Evolutionary conservation across 2,113 vertebrate genomes (phyloP).

Genomic region (Bettongia penicillata): DNA sequence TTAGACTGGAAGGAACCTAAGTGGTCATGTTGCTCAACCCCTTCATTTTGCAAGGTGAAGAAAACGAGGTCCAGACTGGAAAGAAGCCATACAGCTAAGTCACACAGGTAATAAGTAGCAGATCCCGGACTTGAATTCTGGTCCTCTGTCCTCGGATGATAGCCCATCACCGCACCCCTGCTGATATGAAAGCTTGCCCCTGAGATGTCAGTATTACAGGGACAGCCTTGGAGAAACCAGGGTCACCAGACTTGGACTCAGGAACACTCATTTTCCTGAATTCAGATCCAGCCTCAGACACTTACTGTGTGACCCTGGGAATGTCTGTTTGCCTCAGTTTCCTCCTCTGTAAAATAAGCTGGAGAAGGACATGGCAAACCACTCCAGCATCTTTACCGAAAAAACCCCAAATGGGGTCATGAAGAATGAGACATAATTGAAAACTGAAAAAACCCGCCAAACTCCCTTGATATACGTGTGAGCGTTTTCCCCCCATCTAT

Average conservation of each 20-base stretch:
- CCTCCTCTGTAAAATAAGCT: not conserved
- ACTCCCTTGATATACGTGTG: not conserved
- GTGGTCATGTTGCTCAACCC: too few species aligned
- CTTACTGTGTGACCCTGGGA: not conserved
- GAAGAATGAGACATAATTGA: not conserved
- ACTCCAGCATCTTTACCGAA: too few species aligned
- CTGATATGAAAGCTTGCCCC: not conserved
- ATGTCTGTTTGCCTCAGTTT: not conserved
- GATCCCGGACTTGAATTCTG: not conserved
- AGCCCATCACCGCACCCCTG: not conserved
- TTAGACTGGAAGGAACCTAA: too few species aligned
- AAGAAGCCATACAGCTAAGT: too few species aligned
- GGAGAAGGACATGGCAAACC: not conserved
- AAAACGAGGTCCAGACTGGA: too few species aligned
- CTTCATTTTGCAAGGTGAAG: too few species aligned
- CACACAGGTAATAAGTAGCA: not conserved
- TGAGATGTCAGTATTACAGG: not conserved
- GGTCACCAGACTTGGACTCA: not conserved
- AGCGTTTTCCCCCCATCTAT: not conserved
- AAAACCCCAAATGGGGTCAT: not conserved
- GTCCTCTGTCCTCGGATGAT: not conserved
- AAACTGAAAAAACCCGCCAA: not conserved
- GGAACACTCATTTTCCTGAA: not conserved
- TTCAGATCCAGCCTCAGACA: not conserved
- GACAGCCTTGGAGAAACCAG: not conserved